phyloP scores from a whole-genome alignment of 2,888 invertebrate genomes.

The Empis stercorea region DNA sequence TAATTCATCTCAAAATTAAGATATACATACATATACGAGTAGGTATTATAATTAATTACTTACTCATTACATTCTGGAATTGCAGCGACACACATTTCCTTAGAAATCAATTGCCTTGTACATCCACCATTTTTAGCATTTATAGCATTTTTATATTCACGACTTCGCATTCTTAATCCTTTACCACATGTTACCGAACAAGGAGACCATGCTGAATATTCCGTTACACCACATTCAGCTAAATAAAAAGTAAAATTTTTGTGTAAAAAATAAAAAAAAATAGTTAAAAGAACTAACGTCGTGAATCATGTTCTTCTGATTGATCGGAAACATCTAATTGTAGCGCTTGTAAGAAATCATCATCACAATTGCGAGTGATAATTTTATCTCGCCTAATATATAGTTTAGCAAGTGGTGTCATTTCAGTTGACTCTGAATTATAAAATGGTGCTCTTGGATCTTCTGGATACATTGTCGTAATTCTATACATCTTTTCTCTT shows the following conservation, averaged over 20 bases:
- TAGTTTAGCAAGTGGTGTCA: constrained; percentile 76
- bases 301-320: constrained; percentile 46
- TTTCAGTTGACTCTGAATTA: constrained; percentile 49
- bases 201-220: constrained; percentile 63
- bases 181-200: constrained; percentile 83
- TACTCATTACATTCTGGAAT: constrained; percentile 57
- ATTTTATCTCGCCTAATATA: constrained; percentile 62
- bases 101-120: constrained; percentile 62
- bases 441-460: constrained; percentile 90
- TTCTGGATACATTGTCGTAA: constrained; percentile 83
- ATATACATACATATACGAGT: too few relatives aligned
- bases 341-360: constrained; percentile 44
- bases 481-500: constrained; percentile 72
- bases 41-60: constrained; percentile 22
- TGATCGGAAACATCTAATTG: constrained; percentile 53
- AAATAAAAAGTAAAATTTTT: constrained; percentile 15
- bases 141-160: constrained; percentile 54
- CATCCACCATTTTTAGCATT: constrained; percentile 59
- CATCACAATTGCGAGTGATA: constrained; percentile 61
- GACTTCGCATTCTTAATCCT: constrained; percentile 66
- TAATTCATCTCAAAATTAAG: neutral
- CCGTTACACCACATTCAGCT: constrained; percentile 71
- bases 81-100: constrained; percentile 80
- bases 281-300: constrained; percentile 45
- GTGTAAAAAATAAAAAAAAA: too few relatives aligned